A percentile compares a stretch with the other conserved stretches of the same genome.
These are phyloP conservation scores for Columba janthina DNA, from an alignment of 2,113 vertebrate species.

Conservation along the genomic window DNA sequence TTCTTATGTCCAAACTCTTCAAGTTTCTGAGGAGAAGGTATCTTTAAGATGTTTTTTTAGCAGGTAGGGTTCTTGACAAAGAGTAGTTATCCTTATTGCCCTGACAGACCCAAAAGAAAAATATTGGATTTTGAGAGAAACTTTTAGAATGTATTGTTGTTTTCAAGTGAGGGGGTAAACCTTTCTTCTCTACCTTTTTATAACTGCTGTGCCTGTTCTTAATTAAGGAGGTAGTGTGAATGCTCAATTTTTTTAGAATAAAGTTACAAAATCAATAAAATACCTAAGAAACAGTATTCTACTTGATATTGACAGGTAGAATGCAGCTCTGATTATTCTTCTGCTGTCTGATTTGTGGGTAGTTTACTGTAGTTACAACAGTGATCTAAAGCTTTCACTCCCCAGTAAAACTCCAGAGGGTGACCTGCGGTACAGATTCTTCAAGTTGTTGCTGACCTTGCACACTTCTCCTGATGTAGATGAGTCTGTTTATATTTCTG, in stretches of 20 bases:
- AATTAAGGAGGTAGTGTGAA: neutral
- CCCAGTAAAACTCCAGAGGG: neutral
- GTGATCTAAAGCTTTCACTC: constrained; percentile 15
- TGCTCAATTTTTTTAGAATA: neutral
- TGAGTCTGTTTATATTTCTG: constrained; percentile 8
- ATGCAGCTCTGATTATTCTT: neutral
- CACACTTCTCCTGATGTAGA: constrained; percentile 3
- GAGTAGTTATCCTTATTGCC: neutral
- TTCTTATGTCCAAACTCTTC: neutral
- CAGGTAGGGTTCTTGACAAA: neutral
- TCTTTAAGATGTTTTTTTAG: neutral
- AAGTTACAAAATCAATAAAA: neutral
- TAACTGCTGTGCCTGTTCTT: neutral
- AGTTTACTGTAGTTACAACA: neutral
- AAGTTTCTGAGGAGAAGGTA: neutral
- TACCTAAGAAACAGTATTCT: neutral
- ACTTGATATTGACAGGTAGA: neutral
- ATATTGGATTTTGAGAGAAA: neutral
- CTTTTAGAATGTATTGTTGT: neutral
- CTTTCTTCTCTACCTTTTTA: neutral
- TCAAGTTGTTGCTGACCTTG: constrained; percentile 11
- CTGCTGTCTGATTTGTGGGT: neutral
- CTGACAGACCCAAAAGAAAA: neutral
- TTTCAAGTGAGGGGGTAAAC: neutral
- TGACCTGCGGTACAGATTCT: neutral